Conservation (phyloP, 1,140 invertebrate species). For the Macrobrachium rosenbergii region DNA sequence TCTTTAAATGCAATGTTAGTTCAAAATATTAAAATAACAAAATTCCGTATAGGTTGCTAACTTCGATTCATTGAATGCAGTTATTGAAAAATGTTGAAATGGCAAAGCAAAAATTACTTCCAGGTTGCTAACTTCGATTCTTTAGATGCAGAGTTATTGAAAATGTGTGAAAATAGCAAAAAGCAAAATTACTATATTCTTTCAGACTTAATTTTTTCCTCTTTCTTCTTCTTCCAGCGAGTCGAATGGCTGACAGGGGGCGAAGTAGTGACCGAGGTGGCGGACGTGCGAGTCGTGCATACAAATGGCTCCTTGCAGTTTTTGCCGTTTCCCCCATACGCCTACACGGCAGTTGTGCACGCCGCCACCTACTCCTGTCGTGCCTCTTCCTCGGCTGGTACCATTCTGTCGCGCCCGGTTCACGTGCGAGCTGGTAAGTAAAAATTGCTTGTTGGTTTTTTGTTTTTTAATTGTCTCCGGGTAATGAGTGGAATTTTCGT, state of each 20-base stretch:
- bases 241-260: constrained; percentile 48
- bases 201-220: too few relatives aligned
- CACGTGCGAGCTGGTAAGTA: constrained; percentile 49
- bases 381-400: constrained; percentile 45
- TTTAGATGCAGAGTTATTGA: too few relatives aligned
- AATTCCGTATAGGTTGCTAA: too few relatives aligned
- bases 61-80: too few relatives aligned
- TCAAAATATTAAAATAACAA: too few relatives aligned
- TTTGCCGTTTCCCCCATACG: constrained; percentile 50
- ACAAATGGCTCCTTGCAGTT: constrained; percentile 41
- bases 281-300: constrained; percentile 36
- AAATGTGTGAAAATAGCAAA: too few relatives aligned
- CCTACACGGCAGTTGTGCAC: constrained; percentile 43
- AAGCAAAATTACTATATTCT: too few relatives aligned
- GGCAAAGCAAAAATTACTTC: too few relatives aligned
- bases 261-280: constrained; percentile 29
- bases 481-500: neutral
- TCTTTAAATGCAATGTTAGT: too few relatives aligned
- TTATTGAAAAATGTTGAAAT: too few relatives aligned
- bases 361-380: constrained; percentile 52
- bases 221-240: neutral
- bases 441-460: neutral
- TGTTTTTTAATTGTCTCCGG: neutral
- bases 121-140: too few relatives aligned
- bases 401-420: constrained; percentile 46